These are phyloP conservation scores for Tolmerus cingulatus DNA, from an alignment of 2,888 invertebrate genomes.

Conservation along the genomic window DNA sequence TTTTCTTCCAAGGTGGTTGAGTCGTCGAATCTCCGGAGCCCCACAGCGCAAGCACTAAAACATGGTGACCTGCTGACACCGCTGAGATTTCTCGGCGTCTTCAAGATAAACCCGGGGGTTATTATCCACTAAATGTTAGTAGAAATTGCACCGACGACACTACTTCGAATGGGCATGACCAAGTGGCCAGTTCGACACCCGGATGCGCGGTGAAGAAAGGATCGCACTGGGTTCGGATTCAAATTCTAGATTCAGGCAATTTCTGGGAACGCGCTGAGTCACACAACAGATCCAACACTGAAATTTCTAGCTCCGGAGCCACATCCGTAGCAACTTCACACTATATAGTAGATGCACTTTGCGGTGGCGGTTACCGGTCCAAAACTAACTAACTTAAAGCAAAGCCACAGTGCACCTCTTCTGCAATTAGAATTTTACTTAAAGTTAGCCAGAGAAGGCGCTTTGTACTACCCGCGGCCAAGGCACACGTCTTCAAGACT, in stretches of 20 bases:
- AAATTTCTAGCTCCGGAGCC: neutral
- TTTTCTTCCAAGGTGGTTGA: constrained; percentile 21
- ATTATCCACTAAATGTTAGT: constrained; percentile 30
- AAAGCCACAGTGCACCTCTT: neutral
- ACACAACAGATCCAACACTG: neutral
- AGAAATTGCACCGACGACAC: neutral
- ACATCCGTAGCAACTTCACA: neutral
- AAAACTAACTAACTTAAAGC: neutral
- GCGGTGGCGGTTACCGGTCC: neutral
- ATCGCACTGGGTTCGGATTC: neutral
- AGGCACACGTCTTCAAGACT: constrained; percentile 59
- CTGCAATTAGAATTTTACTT: neutral
- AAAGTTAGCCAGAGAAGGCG: neutral
- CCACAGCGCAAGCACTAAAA: constrained; percentile 11
- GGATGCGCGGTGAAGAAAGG: neutral
- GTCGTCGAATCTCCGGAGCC: neutral
- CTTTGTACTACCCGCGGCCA: constrained; percentile 13
- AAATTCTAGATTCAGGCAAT: neutral
- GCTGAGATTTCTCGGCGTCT: constrained; percentile 15
- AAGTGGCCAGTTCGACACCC: neutral
- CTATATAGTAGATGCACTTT: neutral
- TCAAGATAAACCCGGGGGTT: constrained; percentile 9
- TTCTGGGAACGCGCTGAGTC: constrained; percentile 12
- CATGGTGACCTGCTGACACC: constrained; percentile 36
- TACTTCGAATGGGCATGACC: neutral